phyloP scores from a whole-genome alignment of 2,888 invertebrate species.

The Agrochola litura region DNA sequence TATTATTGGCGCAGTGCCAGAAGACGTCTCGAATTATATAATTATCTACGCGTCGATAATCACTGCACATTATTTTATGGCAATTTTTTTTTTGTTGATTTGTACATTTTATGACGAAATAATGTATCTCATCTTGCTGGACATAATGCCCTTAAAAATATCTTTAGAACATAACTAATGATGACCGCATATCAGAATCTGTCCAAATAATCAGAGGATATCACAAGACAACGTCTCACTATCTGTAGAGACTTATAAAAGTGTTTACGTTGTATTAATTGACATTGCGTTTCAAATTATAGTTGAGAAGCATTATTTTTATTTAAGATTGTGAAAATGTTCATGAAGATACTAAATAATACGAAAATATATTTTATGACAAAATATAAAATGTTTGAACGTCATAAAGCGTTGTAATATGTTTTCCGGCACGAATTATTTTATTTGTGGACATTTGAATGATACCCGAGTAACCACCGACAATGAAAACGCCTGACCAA shows the following conservation, averaged over 20 bases:
- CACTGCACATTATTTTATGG: too few species aligned
- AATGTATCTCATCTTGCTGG: neutral
- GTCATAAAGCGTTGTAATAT: slow-evolving; percentile 37
- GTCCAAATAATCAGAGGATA: neutral
- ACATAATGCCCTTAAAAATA: neutral
- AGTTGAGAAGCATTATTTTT: slow-evolving; percentile 21
- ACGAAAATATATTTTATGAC: slow-evolving; percentile 38
- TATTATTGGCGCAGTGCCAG: slow-evolving; percentile 23
- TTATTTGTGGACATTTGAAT: slow-evolving; percentile 25
- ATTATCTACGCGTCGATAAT: too few species aligned
- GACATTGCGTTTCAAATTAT: slow-evolving; percentile 8
- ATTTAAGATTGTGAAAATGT: slow-evolving; percentile 27
- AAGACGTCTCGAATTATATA: neutral
- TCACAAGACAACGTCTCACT: neutral
- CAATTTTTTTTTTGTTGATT: too few species aligned
- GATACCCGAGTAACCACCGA: slow-evolving; percentile 5
- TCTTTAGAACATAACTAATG: neutral
- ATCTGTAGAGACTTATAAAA: neutral
- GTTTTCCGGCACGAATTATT: slow-evolving; percentile 23
- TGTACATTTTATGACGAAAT: neutral
- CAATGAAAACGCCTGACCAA: slow-evolving; percentile 1
- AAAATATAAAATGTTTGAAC: slow-evolving; percentile 33
- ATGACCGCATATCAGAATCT: neutral
- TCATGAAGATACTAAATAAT: slow-evolving; percentile 23
- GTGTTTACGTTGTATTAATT: neutral